These are phyloP conservation scores for Ibycter americanus DNA, from an alignment of 2,797 vertebrate species.

Conservation along the genomic window DNA sequence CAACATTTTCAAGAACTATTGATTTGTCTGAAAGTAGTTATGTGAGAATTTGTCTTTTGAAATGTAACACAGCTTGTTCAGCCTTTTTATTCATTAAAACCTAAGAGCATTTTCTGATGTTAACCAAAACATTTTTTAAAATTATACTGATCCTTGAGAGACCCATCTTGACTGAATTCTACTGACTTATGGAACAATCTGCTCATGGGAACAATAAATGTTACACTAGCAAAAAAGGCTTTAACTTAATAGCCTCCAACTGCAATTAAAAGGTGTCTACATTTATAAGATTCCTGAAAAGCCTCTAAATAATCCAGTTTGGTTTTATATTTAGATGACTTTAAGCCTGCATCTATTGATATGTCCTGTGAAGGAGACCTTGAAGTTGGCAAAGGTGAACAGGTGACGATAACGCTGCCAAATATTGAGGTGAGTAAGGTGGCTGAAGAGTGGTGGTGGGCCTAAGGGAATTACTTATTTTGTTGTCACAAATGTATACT, in stretches of 20 bases:
- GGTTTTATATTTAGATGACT: slow-evolving; percentile 87
- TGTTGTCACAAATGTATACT: not conserved
- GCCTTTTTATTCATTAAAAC: not conserved
- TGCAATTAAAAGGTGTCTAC: not conserved
- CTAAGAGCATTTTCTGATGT: not conserved
- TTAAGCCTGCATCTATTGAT: slow-evolving; percentile 98
- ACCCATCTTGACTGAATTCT: not conserved
- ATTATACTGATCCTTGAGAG: not conserved
- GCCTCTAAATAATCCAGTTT: not conserved
- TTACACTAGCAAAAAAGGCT: not conserved
- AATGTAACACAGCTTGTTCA: not conserved
- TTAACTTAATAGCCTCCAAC: not conserved
- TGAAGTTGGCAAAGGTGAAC: slow-evolving; percentile 96
- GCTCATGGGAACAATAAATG: not conserved
- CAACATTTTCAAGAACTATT: not conserved
- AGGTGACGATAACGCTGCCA: slow-evolving; percentile 96
- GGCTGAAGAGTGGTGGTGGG: fast-evolving
- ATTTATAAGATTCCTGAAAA: not conserved
- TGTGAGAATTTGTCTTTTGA: not conserved
- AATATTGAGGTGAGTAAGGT: slow-evolving; percentile 89
- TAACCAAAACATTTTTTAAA: not conserved
- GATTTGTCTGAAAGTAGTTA: not conserved
- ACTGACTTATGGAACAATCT: not conserved
- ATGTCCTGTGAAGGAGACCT: slow-evolving; percentile 94
- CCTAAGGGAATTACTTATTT: not conserved